Percentiles rank a stretch among this genome's conserved stretches.
phyloP scores from a whole-genome alignment of 2,888 invertebrate genomes.

The Plebejus melissa region DNA sequence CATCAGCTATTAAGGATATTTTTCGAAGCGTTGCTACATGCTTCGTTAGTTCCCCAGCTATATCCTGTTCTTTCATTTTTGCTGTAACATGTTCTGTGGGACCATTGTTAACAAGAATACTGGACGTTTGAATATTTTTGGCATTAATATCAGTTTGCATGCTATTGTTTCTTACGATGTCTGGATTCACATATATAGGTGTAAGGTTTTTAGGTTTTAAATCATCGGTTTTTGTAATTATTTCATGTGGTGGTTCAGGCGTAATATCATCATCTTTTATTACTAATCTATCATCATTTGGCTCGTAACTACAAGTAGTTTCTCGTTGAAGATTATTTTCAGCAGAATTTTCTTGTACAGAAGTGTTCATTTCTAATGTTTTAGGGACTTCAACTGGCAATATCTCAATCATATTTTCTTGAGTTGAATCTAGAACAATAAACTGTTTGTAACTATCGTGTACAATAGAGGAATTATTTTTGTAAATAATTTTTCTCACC shows the following conservation, averaged over 20 bases:
- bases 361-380: background rate
- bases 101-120: too few relatives aligned
- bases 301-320: background rate
- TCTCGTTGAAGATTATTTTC: conserved; percentile 37
- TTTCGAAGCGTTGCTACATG: conserved; percentile 61
- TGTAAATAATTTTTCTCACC: background rate
- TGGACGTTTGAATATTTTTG: background rate
- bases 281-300: background rate
- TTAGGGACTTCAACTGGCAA: conserved; percentile 55
- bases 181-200: background rate
- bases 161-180: background rate
- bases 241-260: background rate
- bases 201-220: background rate
- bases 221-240: background rate
- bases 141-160: background rate
- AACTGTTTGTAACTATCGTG: too few relatives aligned
- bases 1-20: conserved; percentile 72
- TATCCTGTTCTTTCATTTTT: conserved; percentile 53
- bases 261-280: background rate
- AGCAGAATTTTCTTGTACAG: background rate
- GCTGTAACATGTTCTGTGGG: conserved; percentile 45
- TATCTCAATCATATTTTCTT: conserved; percentile 62
- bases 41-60: conserved; percentile 61
- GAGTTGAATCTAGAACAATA: background rate
- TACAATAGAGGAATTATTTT: background rate